Evolutionary conservation across 2,888 invertebrate species (phyloP), one percentile per base, ranked within the genome.

Genomic region (Hyposoter dolosus): DNA sequence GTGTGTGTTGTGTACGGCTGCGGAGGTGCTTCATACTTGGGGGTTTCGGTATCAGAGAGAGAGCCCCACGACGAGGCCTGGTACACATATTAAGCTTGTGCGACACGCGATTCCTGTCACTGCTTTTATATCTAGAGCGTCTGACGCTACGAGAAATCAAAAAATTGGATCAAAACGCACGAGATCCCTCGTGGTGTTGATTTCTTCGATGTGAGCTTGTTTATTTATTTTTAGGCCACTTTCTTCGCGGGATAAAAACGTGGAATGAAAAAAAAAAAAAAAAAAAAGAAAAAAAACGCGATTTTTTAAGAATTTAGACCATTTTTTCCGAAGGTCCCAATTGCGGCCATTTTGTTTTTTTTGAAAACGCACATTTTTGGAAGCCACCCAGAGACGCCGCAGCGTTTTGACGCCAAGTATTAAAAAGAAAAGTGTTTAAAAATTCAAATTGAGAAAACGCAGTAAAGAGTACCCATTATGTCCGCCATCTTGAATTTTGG

Each of bases 1-100:
- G 15, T 12, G n/a, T 12, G n/a, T 53, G 71, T 71, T 65, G 76
- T 60, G n/a, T 68, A 60, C 45, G 28, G 66, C 69, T 76, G 76
- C 53, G 56, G 72, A n/a, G 56, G 35, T 53, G 43, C 19, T 43
- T 43, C 40, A 12, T 68, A 23, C 68, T 68, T 43, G n/a, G 19
- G 19, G 40, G 43, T 68, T 68, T 43, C 19, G 1, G 43, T 68
- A 68, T 68, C 12, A 45, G 40, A 45, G 19, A 23, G 12, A 12
- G n/a, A n/a, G n/a, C n/a, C n/a, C n/a, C 66, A 19, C 68, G 28
- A 28, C 60, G 60, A 60, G 60, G 60, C 60, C 60, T 60, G 60
- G 28, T 60, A 28, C 60, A 60, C 28, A 60, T 28, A 60, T 60
- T 60, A 60, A 60, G 60, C 28, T 15, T 15, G 40, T 43, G 35